phyloP scores from a whole-genome alignment of 2,797 vertebrate species.

The Enteromius thamalakanensis region DNA sequence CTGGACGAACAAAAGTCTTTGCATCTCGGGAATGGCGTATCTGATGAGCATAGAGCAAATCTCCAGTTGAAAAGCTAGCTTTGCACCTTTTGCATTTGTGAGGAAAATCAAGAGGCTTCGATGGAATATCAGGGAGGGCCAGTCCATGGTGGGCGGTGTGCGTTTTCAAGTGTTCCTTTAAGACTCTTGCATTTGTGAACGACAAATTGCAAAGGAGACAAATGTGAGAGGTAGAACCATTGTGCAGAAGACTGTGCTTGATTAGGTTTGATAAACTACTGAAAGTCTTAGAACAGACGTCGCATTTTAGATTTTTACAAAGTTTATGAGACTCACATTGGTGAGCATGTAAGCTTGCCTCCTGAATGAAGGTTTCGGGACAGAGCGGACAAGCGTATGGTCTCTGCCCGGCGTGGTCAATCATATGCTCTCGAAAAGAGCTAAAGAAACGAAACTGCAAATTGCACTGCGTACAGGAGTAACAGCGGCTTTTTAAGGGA shows the following conservation, averaged over 20 bases:
- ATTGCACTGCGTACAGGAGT: slow-evolving; percentile 60
- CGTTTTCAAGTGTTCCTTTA: slow-evolving; percentile 55
- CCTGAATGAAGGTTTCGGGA: slow-evolving; percentile 48
- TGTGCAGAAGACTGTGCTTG: slow-evolving; percentile 63
- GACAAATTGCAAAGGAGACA: slow-evolving; percentile 53
- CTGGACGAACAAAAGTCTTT: background rate
- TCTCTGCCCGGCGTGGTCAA: slow-evolving; percentile 56
- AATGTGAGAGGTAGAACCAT: slow-evolving; percentile 42
- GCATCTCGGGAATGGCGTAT: slow-evolving; percentile 55
- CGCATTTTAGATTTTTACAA: slow-evolving; percentile 53
- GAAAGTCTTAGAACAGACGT: slow-evolving; percentile 63
- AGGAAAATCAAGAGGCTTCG: slow-evolving; percentile 57
- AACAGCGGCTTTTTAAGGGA: slow-evolving; percentile 42
- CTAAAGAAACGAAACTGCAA: slow-evolving; percentile 62
- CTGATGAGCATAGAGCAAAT: slow-evolving; percentile 66
- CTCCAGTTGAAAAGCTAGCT: slow-evolving; percentile 60
- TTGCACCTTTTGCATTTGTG: slow-evolving; percentile 62
- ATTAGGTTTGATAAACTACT: slow-evolving; percentile 56
- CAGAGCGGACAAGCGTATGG: slow-evolving; percentile 58
- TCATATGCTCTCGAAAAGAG: slow-evolving; percentile 64
- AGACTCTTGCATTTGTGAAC: slow-evolving; percentile 46
- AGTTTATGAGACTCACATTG: slow-evolving; percentile 45
- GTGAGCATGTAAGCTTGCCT: slow-evolving; percentile 42
- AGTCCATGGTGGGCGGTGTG: slow-evolving; percentile 22
- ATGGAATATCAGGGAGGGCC: slow-evolving; percentile 47